Base-by-base conservation (phyloP, 2,113 vertebrate species). In the Alligator mississippiensis region DNA sequence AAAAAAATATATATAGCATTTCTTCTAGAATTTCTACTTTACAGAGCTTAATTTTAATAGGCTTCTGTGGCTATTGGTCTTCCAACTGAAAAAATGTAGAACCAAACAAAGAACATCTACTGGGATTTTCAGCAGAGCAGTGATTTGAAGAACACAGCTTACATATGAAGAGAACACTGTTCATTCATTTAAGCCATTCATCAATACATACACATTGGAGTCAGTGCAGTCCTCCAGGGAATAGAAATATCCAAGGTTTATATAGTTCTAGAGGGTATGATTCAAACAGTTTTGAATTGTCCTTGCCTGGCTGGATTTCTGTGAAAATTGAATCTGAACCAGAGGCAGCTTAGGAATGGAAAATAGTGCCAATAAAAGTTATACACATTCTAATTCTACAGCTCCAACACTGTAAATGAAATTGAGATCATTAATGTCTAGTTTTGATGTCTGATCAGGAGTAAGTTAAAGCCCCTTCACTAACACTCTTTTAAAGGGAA, bases 401-500 rank as follows among this genome's bases (percentile, higher is more conserved):
- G 16, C 28, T 95, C 90, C 61, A 89, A 30, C 59, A 70, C 66
- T 88, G 24, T 55, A 95, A 59, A 86, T 2, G 11, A 85, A 96
- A 80, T 17, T 55, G 75, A 92, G 61, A 77, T 61, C 15, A 21
- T n/a, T 38, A 70, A 54, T 86, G 86, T 80, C 68, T 84, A 58
- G 60, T 90, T 94, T 93, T 24, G n/a, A 64, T 75, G 75, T 77
- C 62, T 77, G 30, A 57, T 88, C 63, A 89, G 89, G 63, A 55
- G 59, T 11, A 75, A 63, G 63, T 94, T 82, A 84, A 89, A 93
- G 78, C 82, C 81, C 5, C 38, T 68, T 30, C 47, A 47, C 47
- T 89, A 81, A 77, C 38, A n/a, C 8, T 87, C 74, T 88, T 95
- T 75, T 86, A 75, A 94, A 92, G 66, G 62, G 77, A 47, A 91